Evolutionary conservation across 1,140 invertebrate genomes (phyloP).

Genomic region (Drosophila pruinosa): DNA sequence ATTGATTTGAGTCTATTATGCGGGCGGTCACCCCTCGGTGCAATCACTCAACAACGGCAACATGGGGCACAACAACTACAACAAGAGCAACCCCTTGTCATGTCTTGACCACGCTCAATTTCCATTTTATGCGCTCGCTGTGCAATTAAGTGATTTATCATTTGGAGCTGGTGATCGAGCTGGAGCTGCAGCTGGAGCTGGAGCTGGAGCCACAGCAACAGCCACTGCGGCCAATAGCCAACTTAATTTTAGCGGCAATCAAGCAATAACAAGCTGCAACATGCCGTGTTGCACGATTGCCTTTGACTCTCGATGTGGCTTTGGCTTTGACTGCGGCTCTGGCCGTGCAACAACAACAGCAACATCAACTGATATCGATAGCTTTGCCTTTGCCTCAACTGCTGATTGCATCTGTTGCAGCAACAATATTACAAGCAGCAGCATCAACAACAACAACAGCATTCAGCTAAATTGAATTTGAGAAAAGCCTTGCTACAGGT

Average conservation of each 20-base stretch:
- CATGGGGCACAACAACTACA: slow-evolving; percentile 25
- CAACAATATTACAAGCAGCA: slow-evolving; percentile 65
- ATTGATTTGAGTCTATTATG: slow-evolving; percentile 69
- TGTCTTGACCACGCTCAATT: slow-evolving; percentile 69
- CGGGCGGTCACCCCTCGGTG: slow-evolving; percentile 44
- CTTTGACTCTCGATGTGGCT: slow-evolving; percentile 67
- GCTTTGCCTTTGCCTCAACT: slow-evolving; percentile 64
- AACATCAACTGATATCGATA: slow-evolving; percentile 73
- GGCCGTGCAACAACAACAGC: slow-evolving; percentile 33
- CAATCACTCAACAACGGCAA: slow-evolving; percentile 17
- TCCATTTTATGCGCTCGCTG: slow-evolving; percentile 76
- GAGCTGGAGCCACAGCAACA: slow-evolving; percentile 14
- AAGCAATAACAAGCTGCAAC: slow-evolving; percentile 81
- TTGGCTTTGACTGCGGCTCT: slow-evolving; percentile 26
- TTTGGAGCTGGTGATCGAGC: slow-evolving; percentile 62
- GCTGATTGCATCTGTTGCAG: slow-evolving; percentile 78
- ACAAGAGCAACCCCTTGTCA: slow-evolving; percentile 52
- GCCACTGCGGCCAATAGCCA: slow-evolving; percentile 62
- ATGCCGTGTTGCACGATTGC: slow-evolving; percentile 80
- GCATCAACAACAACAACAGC: slow-evolving; percentile 54
- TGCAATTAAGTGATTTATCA: slow-evolving; percentile 82
- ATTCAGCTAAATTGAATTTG: slow-evolving; percentile 72
- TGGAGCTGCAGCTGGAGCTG: slow-evolving; percentile 26
- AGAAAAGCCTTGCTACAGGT: slow-evolving; percentile 57
- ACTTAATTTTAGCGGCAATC: slow-evolving; percentile 81